Base-by-base conservation (phyloP, 2,888 invertebrate species). In the Dicyrtomina minuta region DNA sequence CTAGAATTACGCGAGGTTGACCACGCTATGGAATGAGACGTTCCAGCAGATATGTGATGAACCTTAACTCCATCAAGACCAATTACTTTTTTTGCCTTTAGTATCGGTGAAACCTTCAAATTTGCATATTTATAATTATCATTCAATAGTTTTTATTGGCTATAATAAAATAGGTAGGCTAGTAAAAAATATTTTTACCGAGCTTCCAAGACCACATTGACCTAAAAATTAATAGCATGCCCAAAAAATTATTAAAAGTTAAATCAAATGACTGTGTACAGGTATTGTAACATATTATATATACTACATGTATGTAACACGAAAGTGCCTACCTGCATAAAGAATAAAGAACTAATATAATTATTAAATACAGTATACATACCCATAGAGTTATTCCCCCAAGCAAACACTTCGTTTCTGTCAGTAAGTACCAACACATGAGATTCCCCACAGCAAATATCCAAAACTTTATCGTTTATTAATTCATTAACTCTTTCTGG, bases 11-110 rank as follows among this genome's bases (percentile, higher is more conserved):
- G 22, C 8, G 62, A 41, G 22, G 39, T 82, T 0, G 87, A 88
- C 86, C 87, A 87, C 1, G 87, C 87, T 27, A 87, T 81, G 55
- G 86, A 87, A 80, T 88, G 88, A 0, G 86, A 86, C 0, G 87
- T 87, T 66, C 88, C 88, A 44, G 88, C 87, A 66, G 87, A 87
- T 62, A 88, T 86, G 80, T 87, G 87, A 74, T 86, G 82, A 49
- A 88, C 83, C 53, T 82, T 81, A 1, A 85, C 82, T 1, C 85
- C 85, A 26, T 84, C 85, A 22, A 88, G 78, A 1, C 86, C 86
- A 27, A 84, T 79, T 1, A 88, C 86, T 79, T 85, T 85, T 53
- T 83, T 81, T 1, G 88, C 88, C 61, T 85, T 80, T 1, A 84
- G 83, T 4, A 88, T 82, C 3, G 87, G 87, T 70, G 85, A 86